Conservation (phyloP, 2,888 invertebrate species). For the Hemicrepidius hirtus region DNA sequence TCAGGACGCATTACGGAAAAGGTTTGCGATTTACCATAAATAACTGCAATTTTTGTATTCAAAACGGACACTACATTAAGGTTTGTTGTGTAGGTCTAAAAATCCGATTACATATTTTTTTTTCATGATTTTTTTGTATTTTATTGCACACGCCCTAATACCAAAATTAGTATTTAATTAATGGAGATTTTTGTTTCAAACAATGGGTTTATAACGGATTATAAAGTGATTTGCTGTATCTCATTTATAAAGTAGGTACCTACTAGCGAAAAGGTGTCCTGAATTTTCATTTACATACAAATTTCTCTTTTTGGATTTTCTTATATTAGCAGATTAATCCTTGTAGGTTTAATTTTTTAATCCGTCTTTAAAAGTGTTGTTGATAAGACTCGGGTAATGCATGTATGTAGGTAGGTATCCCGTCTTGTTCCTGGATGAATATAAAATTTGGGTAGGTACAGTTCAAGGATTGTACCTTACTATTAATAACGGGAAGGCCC, state of each 20-base stretch:
- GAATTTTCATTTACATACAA: not conserved
- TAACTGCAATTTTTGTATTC: not conserved
- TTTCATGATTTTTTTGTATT: not conserved
- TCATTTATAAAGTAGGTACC: slow-evolving; percentile 12
- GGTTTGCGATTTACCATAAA: slow-evolving; percentile 20
- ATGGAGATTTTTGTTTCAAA: slow-evolving; percentile 29
- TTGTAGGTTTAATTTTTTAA: too few relatives aligned
- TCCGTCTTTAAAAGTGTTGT: too few relatives aligned
- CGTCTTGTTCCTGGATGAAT: not conserved
- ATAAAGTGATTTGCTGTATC: slow-evolving; percentile 18
- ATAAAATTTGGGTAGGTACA: not conserved
- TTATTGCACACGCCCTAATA: not conserved
- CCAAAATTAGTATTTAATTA: slow-evolving; percentile 23
- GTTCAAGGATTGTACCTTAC: not conserved
- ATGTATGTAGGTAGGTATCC: too few relatives aligned
- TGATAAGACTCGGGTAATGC: too few relatives aligned
- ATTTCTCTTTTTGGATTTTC: too few relatives aligned
- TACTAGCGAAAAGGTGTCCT: slow-evolving; percentile 11
- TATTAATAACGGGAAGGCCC: slow-evolving; percentile 14
- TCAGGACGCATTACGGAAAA: slow-evolving; percentile 27
- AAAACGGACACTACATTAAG: not conserved
- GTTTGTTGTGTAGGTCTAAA: not conserved
- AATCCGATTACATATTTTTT: not conserved
- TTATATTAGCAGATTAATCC: too few relatives aligned
- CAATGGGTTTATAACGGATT: slow-evolving; percentile 13